These are phyloP conservation scores for Mesaphorura yosii DNA, from an alignment of 1,140 invertebrate species.

Conservation along the genomic window DNA sequence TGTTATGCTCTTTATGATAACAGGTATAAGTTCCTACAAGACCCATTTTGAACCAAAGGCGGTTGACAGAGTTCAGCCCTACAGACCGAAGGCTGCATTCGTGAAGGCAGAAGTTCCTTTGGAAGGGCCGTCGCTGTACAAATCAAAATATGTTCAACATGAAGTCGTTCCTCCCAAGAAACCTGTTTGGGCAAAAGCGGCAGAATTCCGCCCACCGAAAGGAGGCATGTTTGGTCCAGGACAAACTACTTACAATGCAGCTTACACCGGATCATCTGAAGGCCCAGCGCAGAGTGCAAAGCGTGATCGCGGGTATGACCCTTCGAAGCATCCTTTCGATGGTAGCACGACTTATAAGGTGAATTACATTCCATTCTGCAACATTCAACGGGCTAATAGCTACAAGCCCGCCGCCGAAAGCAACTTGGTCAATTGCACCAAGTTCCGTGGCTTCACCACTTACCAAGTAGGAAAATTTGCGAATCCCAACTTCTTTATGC, in stretches of 20 bases:
- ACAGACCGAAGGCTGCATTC: neutral
- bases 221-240: neutral
- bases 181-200: neutral
- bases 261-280: neutral
- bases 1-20: too few species aligned
- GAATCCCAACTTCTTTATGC: too few species aligned
- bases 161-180: neutral
- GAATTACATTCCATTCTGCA: neutral
- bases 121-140: conserved; percentile 3
- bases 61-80: neutral
- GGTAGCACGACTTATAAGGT: neutral
- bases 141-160: neutral
- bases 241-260: neutral
- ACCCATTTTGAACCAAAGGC: neutral
- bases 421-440: too few species aligned
- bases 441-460: too few species aligned
- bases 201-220: neutral
- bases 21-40: neutral
- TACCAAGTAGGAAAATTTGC: too few species aligned
- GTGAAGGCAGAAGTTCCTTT: neutral
- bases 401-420: conserved; percentile 1
- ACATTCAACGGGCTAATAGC: neutral
- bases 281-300: neutral
- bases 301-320: neutral
- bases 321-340: neutral